These are phyloP conservation scores for Zaprionus tsacasi DNA, from an alignment of 1,140 invertebrate species.

Conservation along the genomic window DNA sequence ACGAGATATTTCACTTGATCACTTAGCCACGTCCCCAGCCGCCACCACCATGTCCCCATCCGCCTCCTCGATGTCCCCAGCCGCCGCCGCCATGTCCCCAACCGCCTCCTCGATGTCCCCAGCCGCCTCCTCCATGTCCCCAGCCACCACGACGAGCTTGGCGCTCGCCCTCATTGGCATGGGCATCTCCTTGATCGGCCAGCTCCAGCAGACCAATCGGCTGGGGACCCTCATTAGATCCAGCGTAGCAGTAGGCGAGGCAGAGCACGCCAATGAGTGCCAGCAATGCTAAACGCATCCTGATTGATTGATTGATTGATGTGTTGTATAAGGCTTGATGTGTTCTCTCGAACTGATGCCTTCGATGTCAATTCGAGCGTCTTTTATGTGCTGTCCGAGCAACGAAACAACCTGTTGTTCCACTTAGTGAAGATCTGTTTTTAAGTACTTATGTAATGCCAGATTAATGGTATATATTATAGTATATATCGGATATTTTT, in stretches of 20 bases:
- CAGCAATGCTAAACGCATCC: slow-evolving; percentile 50
- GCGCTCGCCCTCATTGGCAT: slow-evolving; percentile 48
- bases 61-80: slow-evolving; percentile 12
- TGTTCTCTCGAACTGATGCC: slow-evolving; percentile 18
- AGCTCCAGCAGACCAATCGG: slow-evolving; percentile 37
- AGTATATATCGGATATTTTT: not conserved
- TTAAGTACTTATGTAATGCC: slow-evolving; percentile 9
- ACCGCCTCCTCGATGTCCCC: slow-evolving; percentile 11
- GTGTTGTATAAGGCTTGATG: slow-evolving; percentile 1
- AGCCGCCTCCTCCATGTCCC: slow-evolving; percentile 12
- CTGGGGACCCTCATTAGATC: not conserved
- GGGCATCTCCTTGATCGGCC: slow-evolving; percentile 49
- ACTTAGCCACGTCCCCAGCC: slow-evolving; percentile 4
- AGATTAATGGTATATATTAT: not conserved
- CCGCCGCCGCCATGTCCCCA: slow-evolving; percentile 26
- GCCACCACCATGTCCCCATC: slow-evolving; percentile 20
- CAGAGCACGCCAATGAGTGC: slow-evolving; percentile 39
- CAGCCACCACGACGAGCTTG: slow-evolving; percentile 13
- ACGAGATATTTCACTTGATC: no score
- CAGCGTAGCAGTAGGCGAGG: slow-evolving; percentile 36
- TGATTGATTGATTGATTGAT: slow-evolving; percentile 8
- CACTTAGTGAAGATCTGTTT: slow-evolving; percentile 23
- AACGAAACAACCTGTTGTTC: slow-evolving; percentile 11
- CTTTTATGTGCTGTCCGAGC: slow-evolving; percentile 21
- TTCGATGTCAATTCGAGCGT: not conserved